Base-by-base conservation (phyloP, 2,113 vertebrate genomes). In the Leptobrachium leishanense region DNA sequence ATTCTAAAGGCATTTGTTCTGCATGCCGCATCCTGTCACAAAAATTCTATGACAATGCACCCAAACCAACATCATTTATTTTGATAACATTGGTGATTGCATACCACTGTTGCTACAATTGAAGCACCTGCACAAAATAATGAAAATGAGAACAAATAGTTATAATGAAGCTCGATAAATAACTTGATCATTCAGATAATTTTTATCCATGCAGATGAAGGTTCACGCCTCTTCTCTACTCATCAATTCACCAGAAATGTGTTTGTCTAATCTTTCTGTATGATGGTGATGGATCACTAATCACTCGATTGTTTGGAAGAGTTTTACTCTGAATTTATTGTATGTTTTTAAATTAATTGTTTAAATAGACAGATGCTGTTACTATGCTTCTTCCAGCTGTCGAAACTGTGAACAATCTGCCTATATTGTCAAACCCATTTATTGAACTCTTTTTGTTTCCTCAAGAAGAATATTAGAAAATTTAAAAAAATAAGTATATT, bases 381-480 rank as follows among this genome's bases (percentile, higher is more conserved):
- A 81, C 72, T 74, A 43, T 79, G 71, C 59, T 74, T 80, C 72
- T 67, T 79, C 64, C 78, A 81, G 77, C 78, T 81, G 78, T 72
- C 68, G 41, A 31, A 20, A 74, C 41, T 67, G 20, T 43, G 70
- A 73, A 72, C 72, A 81, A 81, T 81, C 78, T 81, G 78, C 70
- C 77, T 74, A 68, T 31, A 81, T 81, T 74, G 71, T 74, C 65
- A 74, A 68, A 41, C 8, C 4, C 77, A 31, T 72, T 79, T 39
- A 65, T 62, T 55, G 46, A 43, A 73, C n/a, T 11, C 40, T 79
- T 79, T 55, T 44, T 69, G n/a, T 15, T 62, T 72, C 65, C 65
- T 79, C 10, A 68, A 15, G 10, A 55, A 79, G 50, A 74, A 62
- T 44, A 68, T 73, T 67, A 31, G 13, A 12, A 59, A 59, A 59